Conservation (phyloP, 2,888 invertebrate genomes). For the Drosophila mayaguana region DNA sequence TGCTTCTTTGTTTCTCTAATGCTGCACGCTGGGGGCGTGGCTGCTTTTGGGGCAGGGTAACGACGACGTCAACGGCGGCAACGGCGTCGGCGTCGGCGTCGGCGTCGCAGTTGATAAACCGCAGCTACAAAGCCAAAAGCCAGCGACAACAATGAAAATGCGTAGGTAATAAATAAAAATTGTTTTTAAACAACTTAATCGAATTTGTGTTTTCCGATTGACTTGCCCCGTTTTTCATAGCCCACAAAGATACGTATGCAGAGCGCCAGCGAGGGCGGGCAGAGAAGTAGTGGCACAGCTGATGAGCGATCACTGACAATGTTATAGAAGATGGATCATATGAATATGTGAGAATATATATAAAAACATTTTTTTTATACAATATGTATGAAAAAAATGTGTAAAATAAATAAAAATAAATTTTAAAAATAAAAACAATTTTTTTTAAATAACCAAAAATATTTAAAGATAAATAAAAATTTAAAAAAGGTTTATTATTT, state of each 20-base stretch:
- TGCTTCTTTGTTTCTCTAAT: neutral
- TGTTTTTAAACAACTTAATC: slow-evolving; percentile 80
- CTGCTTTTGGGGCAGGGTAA: slow-evolving; percentile 1
- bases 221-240: slow-evolving; percentile 43
- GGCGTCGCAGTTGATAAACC: slow-evolving; percentile 39
- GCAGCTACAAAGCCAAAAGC: slow-evolving; percentile 52
- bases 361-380: too few species aligned
- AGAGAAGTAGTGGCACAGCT: neutral
- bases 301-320: too few species aligned
- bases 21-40: slow-evolving; percentile 34
- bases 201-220: slow-evolving; percentile 77
- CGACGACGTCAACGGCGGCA: neutral
- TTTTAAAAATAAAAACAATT: too few species aligned
- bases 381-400: too few species aligned
- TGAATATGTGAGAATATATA: too few species aligned
- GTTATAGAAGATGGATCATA: too few species aligned
- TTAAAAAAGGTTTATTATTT: too few species aligned
- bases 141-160: slow-evolving; percentile 56
- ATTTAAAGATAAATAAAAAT: too few species aligned
- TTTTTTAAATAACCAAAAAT: too few species aligned
- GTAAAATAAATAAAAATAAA: too few species aligned
- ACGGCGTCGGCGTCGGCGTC: neutral
- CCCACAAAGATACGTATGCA: slow-evolving; percentile 11
- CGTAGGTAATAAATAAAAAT: slow-evolving; percentile 74
- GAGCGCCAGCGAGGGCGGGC: slow-evolving; percentile 23